phyloP scores from a whole-genome alignment of 30 jellyfish, hydroid and myxozoan species.

The Catostylus mosaicus region DNA sequence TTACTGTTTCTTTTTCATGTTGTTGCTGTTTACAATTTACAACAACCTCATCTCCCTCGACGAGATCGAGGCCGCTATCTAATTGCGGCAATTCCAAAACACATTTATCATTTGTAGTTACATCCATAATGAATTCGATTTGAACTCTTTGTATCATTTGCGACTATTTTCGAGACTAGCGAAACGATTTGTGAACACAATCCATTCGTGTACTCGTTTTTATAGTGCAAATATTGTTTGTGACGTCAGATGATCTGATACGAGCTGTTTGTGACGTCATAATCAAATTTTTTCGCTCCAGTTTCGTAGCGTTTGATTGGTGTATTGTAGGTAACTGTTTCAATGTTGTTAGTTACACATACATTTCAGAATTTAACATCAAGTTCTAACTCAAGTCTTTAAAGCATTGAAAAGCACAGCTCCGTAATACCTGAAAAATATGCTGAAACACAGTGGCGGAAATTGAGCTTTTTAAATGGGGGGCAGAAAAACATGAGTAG shows the following conservation, averaged over 20 bases:
- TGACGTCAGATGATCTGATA: background rate
- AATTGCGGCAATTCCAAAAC: background rate
- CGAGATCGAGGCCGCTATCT: constrained; percentile 9
- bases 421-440: no score
- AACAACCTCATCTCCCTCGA: background rate
- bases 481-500: no score
- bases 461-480: no score
- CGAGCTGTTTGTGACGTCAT: background rate
- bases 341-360: no score
- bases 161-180: background rate
- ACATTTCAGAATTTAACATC: no score
- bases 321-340: no score
- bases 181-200: background rate
- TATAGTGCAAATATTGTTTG: background rate
- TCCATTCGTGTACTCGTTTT: background rate
- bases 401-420: no score
- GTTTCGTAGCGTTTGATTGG: no score
- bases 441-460: no score
- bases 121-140: background rate
- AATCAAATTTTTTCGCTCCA: background rate
- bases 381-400: no score
- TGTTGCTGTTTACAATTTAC: background rate
- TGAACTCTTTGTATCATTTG: background rate
- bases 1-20: background rate
- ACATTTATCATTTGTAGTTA: background rate